Conservation (phyloP, 1,140 invertebrate species). For the Aphidius gifuensis region DNA sequence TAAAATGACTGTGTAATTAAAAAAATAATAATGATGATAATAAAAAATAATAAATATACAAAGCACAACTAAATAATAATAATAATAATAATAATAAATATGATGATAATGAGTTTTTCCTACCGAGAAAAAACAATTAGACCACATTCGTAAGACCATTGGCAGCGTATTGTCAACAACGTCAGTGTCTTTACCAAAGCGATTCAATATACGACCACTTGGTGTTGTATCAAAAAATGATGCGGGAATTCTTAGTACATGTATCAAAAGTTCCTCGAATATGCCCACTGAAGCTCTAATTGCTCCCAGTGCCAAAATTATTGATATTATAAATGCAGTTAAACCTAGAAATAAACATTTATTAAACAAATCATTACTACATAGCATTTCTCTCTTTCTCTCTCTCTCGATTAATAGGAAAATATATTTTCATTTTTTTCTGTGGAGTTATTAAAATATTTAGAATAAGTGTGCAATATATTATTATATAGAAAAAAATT, state of each 20-base stretch:
- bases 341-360: constrained; percentile 53
- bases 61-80: too few species aligned
- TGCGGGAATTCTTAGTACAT: constrained; percentile 65
- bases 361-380: constrained; percentile 32
- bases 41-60: constrained; percentile 8
- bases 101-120: constrained; percentile 23
- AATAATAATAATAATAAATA: not conserved
- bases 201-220: constrained; percentile 68
- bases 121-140: constrained; percentile 56
- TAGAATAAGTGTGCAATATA: too few species aligned
- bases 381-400: too few species aligned
- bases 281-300: constrained; percentile 61
- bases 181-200: constrained; percentile 72
- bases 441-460: not conserved
- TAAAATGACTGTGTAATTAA: constrained; percentile 29
- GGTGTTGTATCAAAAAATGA: constrained; percentile 76
- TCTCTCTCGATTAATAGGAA: not conserved
- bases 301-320: constrained; percentile 61
- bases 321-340: constrained; percentile 54
- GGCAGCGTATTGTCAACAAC: constrained; percentile 61
- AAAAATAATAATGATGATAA: constrained; percentile 20
- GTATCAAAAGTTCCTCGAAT: constrained; percentile 61
- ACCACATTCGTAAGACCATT: constrained; percentile 42
- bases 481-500: too few species aligned
- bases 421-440: not conserved